Base-by-base conservation (phyloP, 1,140 invertebrate species). In the Conopomorpha cramerella region DNA sequence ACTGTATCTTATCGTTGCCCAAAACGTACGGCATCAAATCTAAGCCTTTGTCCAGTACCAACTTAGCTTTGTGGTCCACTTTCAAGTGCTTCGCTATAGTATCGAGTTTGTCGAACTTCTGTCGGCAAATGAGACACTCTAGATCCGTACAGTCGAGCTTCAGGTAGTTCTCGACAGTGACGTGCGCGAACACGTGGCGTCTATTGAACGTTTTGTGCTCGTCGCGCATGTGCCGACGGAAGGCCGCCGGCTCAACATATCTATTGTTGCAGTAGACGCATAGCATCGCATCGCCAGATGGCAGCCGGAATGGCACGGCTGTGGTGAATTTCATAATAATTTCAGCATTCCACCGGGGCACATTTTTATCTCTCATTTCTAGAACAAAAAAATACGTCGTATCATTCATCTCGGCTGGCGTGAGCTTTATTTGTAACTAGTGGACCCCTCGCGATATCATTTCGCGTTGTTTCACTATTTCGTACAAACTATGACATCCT, bases 371-470 rank as follows among this genome's bases (percentile, higher is more conserved):
- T 46, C 49, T 57, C 52, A 46, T 35, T 45, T 63, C 66, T 67
- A 71, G 59, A 71, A 71, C 61, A 71, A 63, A 71, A 55, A 67
- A 55, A 67, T n/a, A n/a, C n/a, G n/a, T n/a, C n/a, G n/a, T n/a
- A n/a, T n/a, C n/a, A n/a, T n/a, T n/a, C n/a, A n/a, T n/a, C n/a
- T n/a, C n/a, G n/a, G n/a, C n/a, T n/a, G n/a, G n/a, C n/a, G n/a
- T n/a, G n/a, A n/a, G n/a, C n/a, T n/a, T n/a, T n/a, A n/a, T n/a
- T n/a, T n/a, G n/a, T n/a, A n/a, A n/a, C n/a, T n/a, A n/a, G n/a
- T n/a, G n/a, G n/a, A n/a, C n/a, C n/a, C n/a, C n/a, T n/a, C n/a
- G n/a, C n/a, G n/a, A n/a, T n/a, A n/a, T n/a, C n/a, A n/a, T n/a
- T n/a, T n/a, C n/a, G n/a, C n/a, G n/a, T n/a, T n/a, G n/a, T n/a